Conservation (phyloP, 2,797 vertebrate species). For the Pseudochaenichthys georgianus region DNA sequence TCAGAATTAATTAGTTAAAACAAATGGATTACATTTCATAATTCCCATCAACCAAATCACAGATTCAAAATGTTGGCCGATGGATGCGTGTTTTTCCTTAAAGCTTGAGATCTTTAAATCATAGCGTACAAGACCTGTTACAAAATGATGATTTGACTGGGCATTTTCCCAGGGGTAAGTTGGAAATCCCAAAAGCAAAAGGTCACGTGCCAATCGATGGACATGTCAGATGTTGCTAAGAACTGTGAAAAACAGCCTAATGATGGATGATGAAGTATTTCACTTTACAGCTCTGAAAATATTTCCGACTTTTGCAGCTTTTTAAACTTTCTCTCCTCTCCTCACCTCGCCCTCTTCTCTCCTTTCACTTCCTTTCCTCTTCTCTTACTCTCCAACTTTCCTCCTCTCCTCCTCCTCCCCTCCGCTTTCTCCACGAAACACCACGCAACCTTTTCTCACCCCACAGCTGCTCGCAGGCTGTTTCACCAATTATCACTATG, state of each 20-base stretch:
- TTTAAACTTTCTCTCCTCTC: not conserved
- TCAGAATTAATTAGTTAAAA: no score
- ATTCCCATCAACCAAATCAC: no score
- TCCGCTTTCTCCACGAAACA: constrained; percentile 70
- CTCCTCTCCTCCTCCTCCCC: constrained; percentile 37
- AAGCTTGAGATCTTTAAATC: no score
- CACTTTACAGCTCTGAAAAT: not conserved
- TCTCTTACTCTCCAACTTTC: not conserved
- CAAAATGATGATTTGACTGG: no score
- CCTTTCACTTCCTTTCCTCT: constrained; percentile 20
- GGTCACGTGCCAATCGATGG: not conserved
- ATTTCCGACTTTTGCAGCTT: not conserved
- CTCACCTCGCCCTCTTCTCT: not conserved
- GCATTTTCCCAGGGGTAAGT: no score
- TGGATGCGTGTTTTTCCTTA: no score
- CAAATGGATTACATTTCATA: no score
- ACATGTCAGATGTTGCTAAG: not conserved
- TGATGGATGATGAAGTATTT: no score
- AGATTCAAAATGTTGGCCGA: no score
- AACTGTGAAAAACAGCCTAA: no score
- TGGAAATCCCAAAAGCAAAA: not conserved
- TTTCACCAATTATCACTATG: constrained; percentile 87
- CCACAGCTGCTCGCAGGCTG: constrained; percentile 84
- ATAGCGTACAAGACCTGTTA: no score
- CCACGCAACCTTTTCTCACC: constrained; percentile 79